Percentiles rank a stretch among this genome's conserved stretches.
Evolutionary conservation across 2,797 vertebrate genomes (phyloP).

Genomic region (Gymnocypris eckloni): DNA sequence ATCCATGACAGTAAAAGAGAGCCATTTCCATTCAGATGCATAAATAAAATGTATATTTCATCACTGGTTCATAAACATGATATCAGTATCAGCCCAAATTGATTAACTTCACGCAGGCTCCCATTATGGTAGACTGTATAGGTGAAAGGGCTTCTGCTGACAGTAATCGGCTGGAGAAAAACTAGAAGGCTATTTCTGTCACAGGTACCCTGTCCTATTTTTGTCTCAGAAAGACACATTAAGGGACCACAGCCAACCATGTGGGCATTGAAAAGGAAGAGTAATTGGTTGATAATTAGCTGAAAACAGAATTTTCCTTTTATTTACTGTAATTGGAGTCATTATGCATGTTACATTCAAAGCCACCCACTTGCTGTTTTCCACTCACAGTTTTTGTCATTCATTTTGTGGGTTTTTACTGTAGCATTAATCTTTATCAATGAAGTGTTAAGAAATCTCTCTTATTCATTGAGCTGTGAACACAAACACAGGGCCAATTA

Average conservation of each 20-base stretch:
- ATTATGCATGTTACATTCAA: not conserved
- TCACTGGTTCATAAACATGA: conserved; percentile 28
- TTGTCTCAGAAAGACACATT: conserved; percentile 12
- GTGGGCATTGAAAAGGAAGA: not conserved
- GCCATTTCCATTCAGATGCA: not conserved
- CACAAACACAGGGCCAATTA: not conserved
- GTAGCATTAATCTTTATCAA: not conserved
- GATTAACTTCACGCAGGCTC: not conserved
- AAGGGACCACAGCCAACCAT: not conserved
- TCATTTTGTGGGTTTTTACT: not conserved
- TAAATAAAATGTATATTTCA: conserved; percentile 3
- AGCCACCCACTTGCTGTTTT: not conserved
- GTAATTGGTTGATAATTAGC: not conserved
- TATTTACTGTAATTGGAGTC: not conserved
- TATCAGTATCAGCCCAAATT: conserved; percentile 33
- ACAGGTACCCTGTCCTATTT: conserved; percentile 17
- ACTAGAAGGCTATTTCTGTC: conserved; percentile 18
- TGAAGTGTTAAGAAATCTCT: not conserved
- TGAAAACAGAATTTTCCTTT: conserved; percentile 21
- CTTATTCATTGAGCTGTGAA: not conserved
- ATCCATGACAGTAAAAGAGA: conserved; percentile 2
- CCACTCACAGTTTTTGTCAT: not conserved
- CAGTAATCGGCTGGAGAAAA: conserved; percentile 11
- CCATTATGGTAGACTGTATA: not conserved
- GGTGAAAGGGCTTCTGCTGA: conserved; percentile 38